A percentile compares a stretch with the other conserved stretches of the same genome.
phyloP scores from a whole-genome alignment of 2,888 invertebrate species.

The Holacanthella duospinosa region DNA sequence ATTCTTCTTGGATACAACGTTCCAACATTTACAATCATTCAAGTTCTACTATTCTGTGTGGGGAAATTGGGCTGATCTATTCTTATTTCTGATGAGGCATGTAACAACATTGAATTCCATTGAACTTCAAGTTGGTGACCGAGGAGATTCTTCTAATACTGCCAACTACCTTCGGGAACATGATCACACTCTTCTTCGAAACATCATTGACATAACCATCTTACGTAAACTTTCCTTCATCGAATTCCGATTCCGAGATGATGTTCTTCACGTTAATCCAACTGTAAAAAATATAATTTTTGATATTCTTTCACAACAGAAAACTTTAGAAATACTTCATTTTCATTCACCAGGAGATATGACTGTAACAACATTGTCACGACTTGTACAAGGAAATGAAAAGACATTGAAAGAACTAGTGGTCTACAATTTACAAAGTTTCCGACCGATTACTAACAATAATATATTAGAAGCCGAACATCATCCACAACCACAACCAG shows the following conservation, averaged over 20 bases:
- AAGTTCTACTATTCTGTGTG: constrained; percentile 29
- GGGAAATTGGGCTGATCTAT: constrained; percentile 24
- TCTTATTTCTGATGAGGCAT: constrained; percentile 26
- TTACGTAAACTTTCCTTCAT: constrained; percentile 16
- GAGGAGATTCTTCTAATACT: constrained; percentile 26
- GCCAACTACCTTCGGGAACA: constrained; percentile 15
- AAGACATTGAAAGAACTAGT: constrained; percentile 21
- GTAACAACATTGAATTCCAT: constrained; percentile 20
- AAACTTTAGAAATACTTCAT: constrained; percentile 22
- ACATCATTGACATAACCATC: constrained; percentile 5
- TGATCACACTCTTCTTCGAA: background rate
- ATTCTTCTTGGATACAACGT: constrained; percentile 17
- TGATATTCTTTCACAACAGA: constrained; percentile 20
- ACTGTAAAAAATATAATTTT: constrained; percentile 19
- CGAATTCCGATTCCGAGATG: constrained; percentile 30
- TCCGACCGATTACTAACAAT: background rate
- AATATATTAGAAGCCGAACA: too few relatives aligned
- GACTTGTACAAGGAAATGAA: constrained; percentile 19
- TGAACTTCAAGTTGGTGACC: constrained; percentile 32
- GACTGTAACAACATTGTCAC: constrained; percentile 14
- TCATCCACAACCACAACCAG: background rate
- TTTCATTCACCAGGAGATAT: constrained; percentile 31
- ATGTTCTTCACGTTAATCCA: constrained; percentile 28
- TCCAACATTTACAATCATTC: constrained; percentile 24
- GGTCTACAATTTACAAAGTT: constrained; percentile 23